A percentile compares a stretch with the other conserved stretches of the same genome.
phyloP scores from a whole-genome alignment of 2,888 invertebrate genomes.

The Entomobrya multifasciata region DNA sequence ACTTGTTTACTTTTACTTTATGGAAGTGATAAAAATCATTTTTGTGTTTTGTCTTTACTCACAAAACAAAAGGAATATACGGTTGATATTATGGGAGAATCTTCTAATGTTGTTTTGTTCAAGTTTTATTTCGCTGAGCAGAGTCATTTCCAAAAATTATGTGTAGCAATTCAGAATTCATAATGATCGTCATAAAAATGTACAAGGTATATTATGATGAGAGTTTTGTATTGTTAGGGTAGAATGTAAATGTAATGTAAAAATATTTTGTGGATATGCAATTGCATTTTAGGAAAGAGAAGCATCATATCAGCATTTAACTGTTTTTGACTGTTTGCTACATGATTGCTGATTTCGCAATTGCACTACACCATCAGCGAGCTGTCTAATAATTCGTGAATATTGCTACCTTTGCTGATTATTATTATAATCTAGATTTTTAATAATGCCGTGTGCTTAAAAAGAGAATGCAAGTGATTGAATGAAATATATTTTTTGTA shows the following conservation, averaged over 20 bases:
- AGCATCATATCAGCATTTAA: not conserved
- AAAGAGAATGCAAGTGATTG: no score
- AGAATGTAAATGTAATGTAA: not conserved
- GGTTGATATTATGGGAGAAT: constrained; percentile 5
- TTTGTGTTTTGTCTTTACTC: no score
- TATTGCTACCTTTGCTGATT: not conserved
- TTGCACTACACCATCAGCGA: not conserved
- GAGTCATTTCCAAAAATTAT: constrained; percentile 27
- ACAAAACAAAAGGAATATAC: no score
- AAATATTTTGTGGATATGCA: no score
- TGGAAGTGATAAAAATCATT: no score
- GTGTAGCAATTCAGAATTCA: constrained; percentile 23
- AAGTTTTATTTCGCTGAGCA: no score
- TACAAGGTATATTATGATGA: not conserved
- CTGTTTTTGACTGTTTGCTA: no score
- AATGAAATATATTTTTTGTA: no score
- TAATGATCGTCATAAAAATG: not conserved
- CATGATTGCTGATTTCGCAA: not conserved
- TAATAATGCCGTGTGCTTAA: no score
- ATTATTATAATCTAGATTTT: no score
- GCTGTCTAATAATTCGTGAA: not conserved
- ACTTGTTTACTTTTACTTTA: no score
- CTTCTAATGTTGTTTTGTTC: constrained; percentile 11
- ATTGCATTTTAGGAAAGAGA: no score
- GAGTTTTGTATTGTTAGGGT: not conserved